These are phyloP conservation scores for Pantherophis alleghaniensis DNA, from an alignment of 2,797 vertebrate species.

Conservation along the genomic window DNA sequence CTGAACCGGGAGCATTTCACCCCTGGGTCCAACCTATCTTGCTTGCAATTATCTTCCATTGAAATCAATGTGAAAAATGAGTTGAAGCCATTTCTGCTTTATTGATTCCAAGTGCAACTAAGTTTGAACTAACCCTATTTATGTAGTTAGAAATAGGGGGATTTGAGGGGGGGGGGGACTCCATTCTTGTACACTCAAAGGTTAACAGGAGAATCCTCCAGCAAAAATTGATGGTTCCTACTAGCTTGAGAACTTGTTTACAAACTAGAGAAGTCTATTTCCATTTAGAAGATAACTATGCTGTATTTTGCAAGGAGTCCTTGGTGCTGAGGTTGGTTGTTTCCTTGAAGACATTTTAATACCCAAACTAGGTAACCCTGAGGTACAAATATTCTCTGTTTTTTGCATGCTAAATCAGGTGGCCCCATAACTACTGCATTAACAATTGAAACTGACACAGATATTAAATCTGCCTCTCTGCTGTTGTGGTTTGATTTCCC, in stretches of 20 bases:
- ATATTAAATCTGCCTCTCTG: neutral
- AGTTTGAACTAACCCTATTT: neutral
- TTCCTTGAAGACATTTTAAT: neutral
- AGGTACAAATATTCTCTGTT: neutral
- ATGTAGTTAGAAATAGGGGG: neutral
- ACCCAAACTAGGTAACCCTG: neutral
- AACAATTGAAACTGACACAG: neutral
- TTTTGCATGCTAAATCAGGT: neutral
- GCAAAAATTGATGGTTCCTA: neutral
- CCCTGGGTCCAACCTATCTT: neutral
- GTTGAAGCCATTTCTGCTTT: neutral
- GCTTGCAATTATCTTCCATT: neutral
- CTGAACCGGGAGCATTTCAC: no score
- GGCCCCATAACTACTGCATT: neutral
- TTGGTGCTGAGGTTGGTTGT: neutral
- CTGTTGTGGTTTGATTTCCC: neutral
- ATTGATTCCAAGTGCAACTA: neutral
- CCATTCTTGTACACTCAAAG: neutral
- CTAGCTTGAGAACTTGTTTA: neutral
- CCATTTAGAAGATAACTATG: neutral
- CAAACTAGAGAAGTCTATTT: neutral
- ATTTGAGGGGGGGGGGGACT: neutral
- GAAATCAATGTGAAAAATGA: neutral
- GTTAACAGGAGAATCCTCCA: neutral
- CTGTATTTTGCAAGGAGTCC: neutral